Conservation (phyloP, 2,113 vertebrate genomes). For the Cryptomyrus ogoouensis region DNA sequence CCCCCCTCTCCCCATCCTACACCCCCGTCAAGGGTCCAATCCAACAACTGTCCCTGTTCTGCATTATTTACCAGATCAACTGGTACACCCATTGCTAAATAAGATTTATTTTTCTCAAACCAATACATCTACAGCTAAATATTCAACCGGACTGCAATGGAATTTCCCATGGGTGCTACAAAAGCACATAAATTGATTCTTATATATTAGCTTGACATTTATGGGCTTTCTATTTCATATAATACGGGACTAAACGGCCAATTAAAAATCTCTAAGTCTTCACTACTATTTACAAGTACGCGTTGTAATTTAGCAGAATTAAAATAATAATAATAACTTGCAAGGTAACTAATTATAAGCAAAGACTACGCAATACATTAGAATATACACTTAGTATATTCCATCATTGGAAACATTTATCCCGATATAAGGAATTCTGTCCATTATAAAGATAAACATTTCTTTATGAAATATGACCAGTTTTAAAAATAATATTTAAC, state of each 20-base stretch:
- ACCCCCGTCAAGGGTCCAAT: not conserved
- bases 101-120: not conserved
- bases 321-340: not conserved
- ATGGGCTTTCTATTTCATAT: not conserved
- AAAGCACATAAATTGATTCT: not conserved
- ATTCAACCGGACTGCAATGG: not conserved
- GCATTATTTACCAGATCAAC: not conserved
- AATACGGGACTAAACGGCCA: not conserved
- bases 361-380: not conserved
- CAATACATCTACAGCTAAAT: not conserved
- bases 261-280: not conserved
- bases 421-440: not conserved
- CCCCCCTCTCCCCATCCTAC: no score
- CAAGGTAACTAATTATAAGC: not conserved
- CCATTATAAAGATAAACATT: not conserved
- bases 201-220: not conserved
- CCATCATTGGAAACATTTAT: not conserved
- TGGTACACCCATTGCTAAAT: not conserved
- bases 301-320: not conserved
- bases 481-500: not conserved
- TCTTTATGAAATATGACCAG: not conserved
- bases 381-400: not conserved
- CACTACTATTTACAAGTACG: not conserved
- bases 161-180: not conserved
- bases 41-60: not conserved